Conservation (phyloP, 2,797 vertebrate genomes). For the Gymnothorax javanicus region DNA sequence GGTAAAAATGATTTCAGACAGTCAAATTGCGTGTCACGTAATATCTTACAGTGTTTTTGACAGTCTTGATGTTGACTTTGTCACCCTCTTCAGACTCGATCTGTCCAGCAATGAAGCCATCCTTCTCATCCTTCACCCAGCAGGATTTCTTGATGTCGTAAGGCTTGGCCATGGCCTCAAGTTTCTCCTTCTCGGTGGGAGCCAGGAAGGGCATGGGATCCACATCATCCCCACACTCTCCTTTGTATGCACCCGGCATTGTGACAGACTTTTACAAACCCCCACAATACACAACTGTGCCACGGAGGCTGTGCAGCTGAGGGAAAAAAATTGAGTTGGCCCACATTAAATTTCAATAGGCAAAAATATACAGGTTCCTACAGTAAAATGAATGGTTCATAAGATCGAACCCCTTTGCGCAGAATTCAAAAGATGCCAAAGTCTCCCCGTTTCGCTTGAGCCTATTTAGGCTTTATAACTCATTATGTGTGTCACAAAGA, state of each 20-base stretch:
- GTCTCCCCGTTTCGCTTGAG: no score
- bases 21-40: background rate
- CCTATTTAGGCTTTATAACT: no score
- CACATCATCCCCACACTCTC: conserved; percentile 63
- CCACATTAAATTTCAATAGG: background rate
- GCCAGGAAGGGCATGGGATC: conserved; percentile 67
- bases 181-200: conserved; percentile 63
- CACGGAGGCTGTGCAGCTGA: background rate
- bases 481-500: no score
- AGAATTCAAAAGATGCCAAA: no score
- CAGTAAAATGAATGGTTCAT: background rate
- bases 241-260: conserved; percentile 64
- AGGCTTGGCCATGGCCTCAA: conserved; percentile 63
- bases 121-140: conserved; percentile 71
- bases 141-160: conserved; percentile 71
- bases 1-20: background rate
- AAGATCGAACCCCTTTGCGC: background rate
- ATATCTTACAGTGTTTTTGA: conserved; percentile 61
- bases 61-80: conserved; percentile 65
- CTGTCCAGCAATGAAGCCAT: conserved; percentile 61
- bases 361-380: background rate
- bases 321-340: background rate
- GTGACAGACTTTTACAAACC: conserved; percentile 37
- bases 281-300: background rate
- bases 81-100: conserved; percentile 69